Conservation (phyloP, 2,888 invertebrate species). For the Campoplex nolae region DNA sequence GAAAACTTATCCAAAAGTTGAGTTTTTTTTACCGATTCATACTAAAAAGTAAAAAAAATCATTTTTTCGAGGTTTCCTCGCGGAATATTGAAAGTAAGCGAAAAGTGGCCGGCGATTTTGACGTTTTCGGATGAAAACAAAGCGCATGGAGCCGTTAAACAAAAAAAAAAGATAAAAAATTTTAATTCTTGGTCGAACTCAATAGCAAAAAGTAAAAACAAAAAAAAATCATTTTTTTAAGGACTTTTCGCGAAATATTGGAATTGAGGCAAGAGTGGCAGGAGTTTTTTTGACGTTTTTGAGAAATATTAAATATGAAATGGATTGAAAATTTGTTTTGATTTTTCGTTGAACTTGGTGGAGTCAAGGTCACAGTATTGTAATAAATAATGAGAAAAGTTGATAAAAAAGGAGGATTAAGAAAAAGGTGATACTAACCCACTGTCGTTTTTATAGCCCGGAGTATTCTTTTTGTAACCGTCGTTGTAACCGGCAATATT, state of each 20-base stretch:
- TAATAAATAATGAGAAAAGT: background rate
- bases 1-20: too few relatives aligned
- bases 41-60: too few relatives aligned
- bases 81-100: too few relatives aligned
- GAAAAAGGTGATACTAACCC: conserved; percentile 75
- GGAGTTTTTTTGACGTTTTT: too few relatives aligned
- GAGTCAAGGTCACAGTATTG: too few relatives aligned
- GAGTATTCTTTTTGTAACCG: conserved; percentile 83
- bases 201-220: background rate
- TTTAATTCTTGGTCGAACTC: too few relatives aligned
- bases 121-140: background rate
- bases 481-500: conserved; percentile 81
- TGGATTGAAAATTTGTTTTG: background rate
- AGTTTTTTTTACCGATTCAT: too few relatives aligned
- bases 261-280: too few relatives aligned
- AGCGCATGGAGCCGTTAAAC: background rate
- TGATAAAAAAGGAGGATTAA: background rate
- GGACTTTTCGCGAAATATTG: too few relatives aligned
- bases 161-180: too few relatives aligned
- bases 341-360: too few relatives aligned
- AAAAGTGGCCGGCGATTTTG: background rate
- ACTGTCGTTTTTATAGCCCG: conserved; percentile 84
- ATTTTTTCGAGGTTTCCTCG: background rate
- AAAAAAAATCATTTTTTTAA: conserved; percentile 6
- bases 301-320: too few relatives aligned